Percentiles rank a stretch among this genome's conserved stretches.
phyloP scores from a whole-genome alignment of 2,113 vertebrate genomes.

The Pyrgilauda ruficollis region DNA sequence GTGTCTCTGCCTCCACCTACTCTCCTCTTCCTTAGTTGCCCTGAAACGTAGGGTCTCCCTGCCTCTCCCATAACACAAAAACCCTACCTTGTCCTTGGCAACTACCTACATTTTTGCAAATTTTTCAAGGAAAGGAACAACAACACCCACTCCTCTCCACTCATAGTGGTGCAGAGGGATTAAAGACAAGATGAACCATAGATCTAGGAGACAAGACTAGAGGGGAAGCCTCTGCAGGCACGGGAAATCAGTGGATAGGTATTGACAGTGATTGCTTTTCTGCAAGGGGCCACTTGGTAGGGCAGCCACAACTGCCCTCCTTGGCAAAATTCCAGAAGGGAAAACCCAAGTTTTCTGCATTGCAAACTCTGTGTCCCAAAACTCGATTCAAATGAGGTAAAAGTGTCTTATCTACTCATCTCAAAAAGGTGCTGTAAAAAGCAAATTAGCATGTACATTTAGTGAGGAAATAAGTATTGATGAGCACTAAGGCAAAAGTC shows the following conservation, averaged over 20 bases:
- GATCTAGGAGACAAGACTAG: neutral
- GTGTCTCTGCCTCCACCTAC: neutral
- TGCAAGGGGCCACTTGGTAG: fast-evolving
- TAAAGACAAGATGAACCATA: neutral
- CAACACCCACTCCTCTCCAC: neutral
- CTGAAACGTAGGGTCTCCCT: too few species aligned
- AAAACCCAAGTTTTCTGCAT: neutral
- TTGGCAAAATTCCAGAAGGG: neutral
- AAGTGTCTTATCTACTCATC: neutral
- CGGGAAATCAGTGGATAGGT: neutral
- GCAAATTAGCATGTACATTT: neutral
- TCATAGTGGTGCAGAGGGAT: neutral
- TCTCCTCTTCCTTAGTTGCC: neutral
- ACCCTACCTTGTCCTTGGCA: neutral
- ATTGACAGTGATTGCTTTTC: neutral
- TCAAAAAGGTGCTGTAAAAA: neutral
- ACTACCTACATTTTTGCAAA: neutral
- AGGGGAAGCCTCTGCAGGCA: neutral
- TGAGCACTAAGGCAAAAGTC: neutral
- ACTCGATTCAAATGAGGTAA: neutral
- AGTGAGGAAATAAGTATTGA: neutral
- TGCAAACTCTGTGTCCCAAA: neutral
- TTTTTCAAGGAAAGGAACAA: neutral
- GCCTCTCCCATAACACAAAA: neutral
- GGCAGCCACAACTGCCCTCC: neutral